These are phyloP conservation scores for Corythaixoides concolor DNA, from an alignment of 2,113 vertebrate genomes.

Conservation along the genomic window DNA sequence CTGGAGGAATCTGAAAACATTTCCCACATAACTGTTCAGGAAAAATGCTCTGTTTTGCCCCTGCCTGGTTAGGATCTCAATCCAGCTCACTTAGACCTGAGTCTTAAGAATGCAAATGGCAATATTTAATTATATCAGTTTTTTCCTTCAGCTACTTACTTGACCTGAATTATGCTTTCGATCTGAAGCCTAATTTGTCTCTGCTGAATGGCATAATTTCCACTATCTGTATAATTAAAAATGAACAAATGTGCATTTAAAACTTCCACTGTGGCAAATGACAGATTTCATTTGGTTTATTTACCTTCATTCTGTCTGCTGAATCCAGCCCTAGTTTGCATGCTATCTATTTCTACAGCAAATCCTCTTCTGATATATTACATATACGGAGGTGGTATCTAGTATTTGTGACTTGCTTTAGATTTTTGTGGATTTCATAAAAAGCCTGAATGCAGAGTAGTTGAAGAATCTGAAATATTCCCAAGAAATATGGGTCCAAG, in stretches of 20 bases:
- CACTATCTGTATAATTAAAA: background rate
- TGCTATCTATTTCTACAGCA: background rate
- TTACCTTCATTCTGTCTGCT: background rate
- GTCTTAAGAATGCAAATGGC: background rate
- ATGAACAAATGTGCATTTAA: background rate
- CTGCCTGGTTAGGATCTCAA: background rate
- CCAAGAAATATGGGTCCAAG: background rate
- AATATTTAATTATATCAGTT: background rate
- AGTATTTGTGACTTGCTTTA: background rate
- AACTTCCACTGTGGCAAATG: background rate
- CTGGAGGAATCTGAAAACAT: background rate
- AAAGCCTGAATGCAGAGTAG: background rate
- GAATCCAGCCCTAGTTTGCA: background rate
- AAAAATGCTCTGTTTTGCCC: background rate
- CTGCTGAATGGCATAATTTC: background rate
- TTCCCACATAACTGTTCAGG: background rate
- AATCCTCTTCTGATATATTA: background rate
- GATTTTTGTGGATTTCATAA: background rate
- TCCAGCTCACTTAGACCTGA: background rate
- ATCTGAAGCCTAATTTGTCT: background rate
- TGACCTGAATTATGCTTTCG: conserved; percentile 2
- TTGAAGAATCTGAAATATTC: background rate
- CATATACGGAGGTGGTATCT: background rate
- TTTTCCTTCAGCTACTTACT: background rate
- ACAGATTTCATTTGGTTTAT: background rate